A percentile compares a stretch with the other conserved stretches of the same genome.
Conservation (phyloP, 2,113 vertebrate species). For the Ariopsis seemanni region DNA sequence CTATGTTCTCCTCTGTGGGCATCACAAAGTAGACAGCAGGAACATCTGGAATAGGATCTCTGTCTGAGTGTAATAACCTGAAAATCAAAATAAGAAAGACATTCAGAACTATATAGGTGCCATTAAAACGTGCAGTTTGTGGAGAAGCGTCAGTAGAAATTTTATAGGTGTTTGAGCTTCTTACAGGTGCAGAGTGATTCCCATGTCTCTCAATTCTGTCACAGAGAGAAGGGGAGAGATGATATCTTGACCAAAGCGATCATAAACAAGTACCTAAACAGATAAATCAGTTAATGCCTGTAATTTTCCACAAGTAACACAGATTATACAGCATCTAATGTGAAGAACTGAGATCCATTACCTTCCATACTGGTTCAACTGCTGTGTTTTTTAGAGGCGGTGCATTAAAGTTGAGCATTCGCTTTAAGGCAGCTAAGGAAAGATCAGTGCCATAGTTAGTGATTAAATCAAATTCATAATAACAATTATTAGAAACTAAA, state of each 20-base stretch:
- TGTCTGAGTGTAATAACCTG: conserved; percentile 93
- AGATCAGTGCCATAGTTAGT: conserved; percentile 25
- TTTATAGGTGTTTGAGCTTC: conserved; percentile 42
- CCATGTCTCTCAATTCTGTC: conserved; percentile 97
- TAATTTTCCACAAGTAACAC: neutral
- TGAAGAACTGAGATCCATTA: conserved; percentile 59
- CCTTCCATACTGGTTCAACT: conserved; percentile 98
- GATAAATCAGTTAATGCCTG: neutral
- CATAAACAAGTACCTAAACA: conserved; percentile 91
- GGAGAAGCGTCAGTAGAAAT: neutral
- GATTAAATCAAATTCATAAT: neutral
- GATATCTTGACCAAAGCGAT: conserved; percentile 97
- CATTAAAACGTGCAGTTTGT: neutral
- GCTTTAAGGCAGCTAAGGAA: conserved; percentile 87
- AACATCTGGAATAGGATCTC: conserved; percentile 95
- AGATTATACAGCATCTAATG: neutral
- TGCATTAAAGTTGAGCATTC: conserved; percentile 97
- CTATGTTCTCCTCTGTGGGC: conserved; percentile 98
- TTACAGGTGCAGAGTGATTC: conserved; percentile 96
- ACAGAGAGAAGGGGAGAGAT: conserved; percentile 95
- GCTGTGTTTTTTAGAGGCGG: conserved; percentile 91
- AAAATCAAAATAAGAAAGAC: conserved; percentile 31
- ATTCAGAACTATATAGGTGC: neutral
- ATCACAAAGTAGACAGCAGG: conserved; percentile 96
- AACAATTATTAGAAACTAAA: neutral